These are phyloP conservation scores for Craseonycteris thonglongyai DNA, from an alignment of 2,113 vertebrate genomes.

Conservation along the genomic window DNA sequence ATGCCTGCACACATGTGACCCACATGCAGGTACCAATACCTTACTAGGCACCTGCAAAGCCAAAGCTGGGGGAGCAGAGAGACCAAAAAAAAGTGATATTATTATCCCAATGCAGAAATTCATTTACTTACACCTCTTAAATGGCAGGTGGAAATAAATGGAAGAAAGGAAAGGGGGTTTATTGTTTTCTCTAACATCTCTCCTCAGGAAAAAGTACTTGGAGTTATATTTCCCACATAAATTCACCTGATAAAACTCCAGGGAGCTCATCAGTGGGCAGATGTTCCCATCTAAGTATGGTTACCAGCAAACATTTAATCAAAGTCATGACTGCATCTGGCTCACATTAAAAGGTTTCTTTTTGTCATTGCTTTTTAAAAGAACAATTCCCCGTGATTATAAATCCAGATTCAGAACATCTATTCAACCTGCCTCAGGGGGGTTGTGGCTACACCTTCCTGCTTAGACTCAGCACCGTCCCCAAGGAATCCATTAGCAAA, in stretches of 20 bases:
- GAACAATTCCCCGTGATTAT: conserved; percentile 16
- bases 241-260: conserved; percentile 53
- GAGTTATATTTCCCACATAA: conserved; percentile 40
- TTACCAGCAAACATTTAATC: conserved; percentile 45
- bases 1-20: neutral
- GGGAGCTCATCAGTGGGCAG: conserved; percentile 27
- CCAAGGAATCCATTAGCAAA: conserved; percentile 8
- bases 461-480: neutral
- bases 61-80: neutral
- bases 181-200: neutral
- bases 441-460: neutral
- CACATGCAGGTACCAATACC: neutral
- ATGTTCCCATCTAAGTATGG: neutral
- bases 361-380: conserved; percentile 38
- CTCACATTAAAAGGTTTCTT: conserved; percentile 16
- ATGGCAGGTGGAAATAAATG: neutral
- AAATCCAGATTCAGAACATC: conserved; percentile 45
- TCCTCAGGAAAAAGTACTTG: conserved; percentile 5
- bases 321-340: conserved; percentile 25
- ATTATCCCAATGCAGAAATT: neutral
- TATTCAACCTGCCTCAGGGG: neutral
- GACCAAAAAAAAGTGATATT: neutral
- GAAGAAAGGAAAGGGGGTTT: neutral
- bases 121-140: neutral
- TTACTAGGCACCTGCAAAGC: neutral